Percentiles rank a stretch among this genome's conserved stretches.
Conservation (phyloP, 2,888 invertebrate genomes). For the Amblyjoppa fuscipennis region DNA sequence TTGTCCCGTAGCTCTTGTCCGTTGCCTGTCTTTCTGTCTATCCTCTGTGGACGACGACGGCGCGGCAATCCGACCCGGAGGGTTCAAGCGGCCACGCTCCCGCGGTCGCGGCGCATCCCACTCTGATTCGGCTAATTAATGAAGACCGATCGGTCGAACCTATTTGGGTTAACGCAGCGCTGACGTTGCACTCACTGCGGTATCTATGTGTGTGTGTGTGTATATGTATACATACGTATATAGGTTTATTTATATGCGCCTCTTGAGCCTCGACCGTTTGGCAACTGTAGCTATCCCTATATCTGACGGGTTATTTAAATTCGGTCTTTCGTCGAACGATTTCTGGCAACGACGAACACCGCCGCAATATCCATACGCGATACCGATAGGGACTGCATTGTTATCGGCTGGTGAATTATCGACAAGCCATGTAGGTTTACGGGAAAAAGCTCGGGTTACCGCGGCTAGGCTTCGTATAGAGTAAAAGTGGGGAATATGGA, state of each 20-base stretch:
- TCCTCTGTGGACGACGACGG: conserved; percentile 8
- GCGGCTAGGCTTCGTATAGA: neutral
- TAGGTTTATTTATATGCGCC: conserved; percentile 16
- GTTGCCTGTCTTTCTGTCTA: conserved; percentile 7
- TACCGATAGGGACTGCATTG: conserved; percentile 41
- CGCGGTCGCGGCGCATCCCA: conserved; percentile 6
- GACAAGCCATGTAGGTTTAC: neutral
- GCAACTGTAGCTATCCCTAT: neutral
- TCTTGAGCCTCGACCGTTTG: conserved; percentile 16
- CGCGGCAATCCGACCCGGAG: conserved; percentile 45
- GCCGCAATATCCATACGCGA: conserved; percentile 23
- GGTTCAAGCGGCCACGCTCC: conserved; percentile 15
- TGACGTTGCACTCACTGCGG: conserved; percentile 74
- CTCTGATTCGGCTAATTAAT: conserved; percentile 80
- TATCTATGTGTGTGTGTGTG: conserved; percentile 43
- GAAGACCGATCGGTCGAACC: conserved; percentile 81
- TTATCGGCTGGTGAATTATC: conserved; percentile 35
- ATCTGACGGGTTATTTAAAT: conserved; percentile 35
- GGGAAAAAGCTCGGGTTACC: neutral
- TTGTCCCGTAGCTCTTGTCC: conserved; percentile 4
- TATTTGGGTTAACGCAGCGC: conserved; percentile 79
- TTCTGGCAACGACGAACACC: conserved; percentile 32
- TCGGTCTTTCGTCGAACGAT: conserved; percentile 27
- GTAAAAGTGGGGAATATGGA: too few relatives aligned
- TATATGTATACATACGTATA: neutral